Percentiles rank a stretch among this genome's conserved stretches.
phyloP scores from a whole-genome alignment of 2,888 invertebrate species.

The Nephrotoma guestfalica region DNA sequence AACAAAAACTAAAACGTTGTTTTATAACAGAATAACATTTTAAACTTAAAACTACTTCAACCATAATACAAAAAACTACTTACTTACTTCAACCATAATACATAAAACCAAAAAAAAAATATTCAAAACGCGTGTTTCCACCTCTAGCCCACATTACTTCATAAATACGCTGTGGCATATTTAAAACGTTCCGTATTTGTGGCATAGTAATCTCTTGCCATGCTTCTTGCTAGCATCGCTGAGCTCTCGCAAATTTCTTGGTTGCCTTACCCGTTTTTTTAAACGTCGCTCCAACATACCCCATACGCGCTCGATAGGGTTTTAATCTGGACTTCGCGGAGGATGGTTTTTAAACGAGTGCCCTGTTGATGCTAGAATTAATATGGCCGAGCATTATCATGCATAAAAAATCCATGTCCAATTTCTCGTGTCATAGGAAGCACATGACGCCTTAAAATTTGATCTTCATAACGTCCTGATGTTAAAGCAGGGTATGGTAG shows the following conservation, averaged over 20 bases:
- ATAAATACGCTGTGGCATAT: neutral
- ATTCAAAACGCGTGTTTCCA: too few species aligned
- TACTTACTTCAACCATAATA: too few species aligned
- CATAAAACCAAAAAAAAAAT: too few species aligned
- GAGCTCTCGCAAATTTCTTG: neutral
- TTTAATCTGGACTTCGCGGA: neutral
- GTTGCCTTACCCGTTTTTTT: neutral
- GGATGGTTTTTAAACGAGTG: too few species aligned
- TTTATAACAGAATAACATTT: too few species aligned
- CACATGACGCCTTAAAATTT: neutral
- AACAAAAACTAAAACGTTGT: too few species aligned
- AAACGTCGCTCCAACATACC: neutral
- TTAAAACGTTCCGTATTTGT: neutral
- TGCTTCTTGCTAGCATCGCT: neutral
- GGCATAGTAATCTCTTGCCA: neutral
- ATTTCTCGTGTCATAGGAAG: neutral
- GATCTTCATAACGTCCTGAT: neutral
- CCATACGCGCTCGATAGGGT: neutral
- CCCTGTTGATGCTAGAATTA: too few species aligned
- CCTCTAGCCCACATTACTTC: too few species aligned
- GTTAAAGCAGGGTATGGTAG: neutral
- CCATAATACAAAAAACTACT: too few species aligned
- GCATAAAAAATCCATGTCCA: too few species aligned
- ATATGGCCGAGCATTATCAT: too few species aligned
- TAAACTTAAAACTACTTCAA: too few species aligned